Evolutionary conservation across 2,113 vertebrate genomes (phyloP), one percentile per base, ranked within the genome.

Genomic region (Todiramphus chloris): DNA sequence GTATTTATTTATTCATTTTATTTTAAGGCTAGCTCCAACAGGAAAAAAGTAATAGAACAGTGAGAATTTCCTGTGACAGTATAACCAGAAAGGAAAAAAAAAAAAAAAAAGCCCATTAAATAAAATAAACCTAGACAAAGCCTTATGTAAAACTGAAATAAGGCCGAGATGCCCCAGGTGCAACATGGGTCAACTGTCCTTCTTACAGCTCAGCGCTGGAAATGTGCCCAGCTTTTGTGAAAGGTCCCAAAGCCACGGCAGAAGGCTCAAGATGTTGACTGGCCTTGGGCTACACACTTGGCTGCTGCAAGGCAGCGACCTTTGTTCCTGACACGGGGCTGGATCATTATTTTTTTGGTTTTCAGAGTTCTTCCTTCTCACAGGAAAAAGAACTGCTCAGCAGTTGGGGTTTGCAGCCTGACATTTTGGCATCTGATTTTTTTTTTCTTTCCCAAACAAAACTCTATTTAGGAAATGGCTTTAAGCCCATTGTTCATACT

Each of bases 31-130:
- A 20, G 59, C 72, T 95, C 86, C 87, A 95, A 93, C 97, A 97
- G 96, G 96, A 97, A 97, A 92, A 96, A 94, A 94, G 89, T 98
- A 97, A 98, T 98, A 97, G 96, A 98, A 97, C 96, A 97, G 97
- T 94, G 89, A 97, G 97, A 97, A 97, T 97, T 97, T 98, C 98
- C 98, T 98, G 94, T 90, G 90, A 92, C 90, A 93, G 80, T 53
- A 84, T 31, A 75, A 94, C 58, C 50, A 48, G 58, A 53, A 44
- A 55, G 73, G 69, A 67, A 48, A 43, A 67, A 62, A 46, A 23
- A 31, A 20, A 43, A 43, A 43, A n/a, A n/a, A 50, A 12, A 70
- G 19, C 23, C 81, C 73, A 91, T 96, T 90, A 95, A 91, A 94
- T 62, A 84, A 93, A 96, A 95, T 89, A 91, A 94, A 90, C 33